These are phyloP conservation scores for Melipona bicolor DNA, from an alignment of 2,888 invertebrate genomes.

Conservation along the genomic window DNA sequence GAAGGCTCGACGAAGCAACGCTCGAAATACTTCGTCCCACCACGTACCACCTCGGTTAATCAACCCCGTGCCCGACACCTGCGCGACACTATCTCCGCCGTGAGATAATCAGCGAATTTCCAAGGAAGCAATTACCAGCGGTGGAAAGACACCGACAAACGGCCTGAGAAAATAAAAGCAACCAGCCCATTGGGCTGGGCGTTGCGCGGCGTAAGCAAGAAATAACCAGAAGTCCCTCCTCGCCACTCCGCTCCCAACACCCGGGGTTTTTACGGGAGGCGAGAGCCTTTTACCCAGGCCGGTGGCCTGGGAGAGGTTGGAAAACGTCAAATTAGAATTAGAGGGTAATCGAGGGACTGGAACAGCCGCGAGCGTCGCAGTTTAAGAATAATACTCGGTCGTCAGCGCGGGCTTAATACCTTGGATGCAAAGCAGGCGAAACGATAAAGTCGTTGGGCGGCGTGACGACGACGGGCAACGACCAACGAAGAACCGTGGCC, in stretches of 20 bases:
- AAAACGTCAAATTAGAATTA: conserved; percentile 70
- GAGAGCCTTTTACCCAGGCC: conserved; percentile 22
- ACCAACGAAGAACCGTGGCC: conserved; percentile 11
- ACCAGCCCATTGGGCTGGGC: no score
- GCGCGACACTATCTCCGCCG: background rate
- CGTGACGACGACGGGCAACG: conserved; percentile 53
- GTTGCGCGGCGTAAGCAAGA: background rate
- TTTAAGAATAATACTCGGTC: conserved; percentile 68
- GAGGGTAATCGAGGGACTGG: conserved; percentile 63
- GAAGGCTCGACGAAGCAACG: no score
- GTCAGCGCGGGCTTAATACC: conserved; percentile 66
- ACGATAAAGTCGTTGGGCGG: conserved; percentile 68
- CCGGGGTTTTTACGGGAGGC: conserved; percentile 38
- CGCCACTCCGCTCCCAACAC: no score
- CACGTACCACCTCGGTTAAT: background rate
- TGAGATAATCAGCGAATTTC: conserved; percentile 19
- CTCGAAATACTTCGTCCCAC: background rate
- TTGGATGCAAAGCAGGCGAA: conserved; percentile 71
- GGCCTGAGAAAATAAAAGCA: background rate
- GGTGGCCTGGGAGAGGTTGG: conserved; percentile 29
- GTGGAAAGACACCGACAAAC: background rate
- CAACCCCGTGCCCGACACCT: background rate
- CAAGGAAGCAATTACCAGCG: background rate
- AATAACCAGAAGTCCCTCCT: conserved; percentile 10
- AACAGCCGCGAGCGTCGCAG: conserved; percentile 50